A percentile compares a stretch with the other conserved stretches of the same genome.
Conservation (phyloP, 2,797 vertebrate species). For the Columba guinea region DNA sequence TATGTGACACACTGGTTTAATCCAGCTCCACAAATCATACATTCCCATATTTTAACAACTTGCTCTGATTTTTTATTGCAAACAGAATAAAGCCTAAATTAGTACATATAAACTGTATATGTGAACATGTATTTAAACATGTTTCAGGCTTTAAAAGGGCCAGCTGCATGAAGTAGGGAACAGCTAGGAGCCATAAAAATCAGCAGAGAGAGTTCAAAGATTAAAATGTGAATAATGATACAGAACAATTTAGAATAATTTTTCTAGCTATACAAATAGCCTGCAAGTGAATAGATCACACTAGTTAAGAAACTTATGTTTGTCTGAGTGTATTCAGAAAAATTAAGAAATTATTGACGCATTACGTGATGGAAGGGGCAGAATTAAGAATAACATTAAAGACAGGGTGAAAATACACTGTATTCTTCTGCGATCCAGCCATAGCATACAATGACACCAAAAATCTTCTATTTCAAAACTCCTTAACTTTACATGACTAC, state of each 20-base stretch:
- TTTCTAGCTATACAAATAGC: not conserved
- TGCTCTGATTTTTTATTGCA: not conserved
- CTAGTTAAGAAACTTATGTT: not conserved
- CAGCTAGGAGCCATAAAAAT: not conserved
- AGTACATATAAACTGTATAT: not conserved
- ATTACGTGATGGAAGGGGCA: not conserved
- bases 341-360: rapidly evolving
- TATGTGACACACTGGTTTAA: not conserved
- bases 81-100: not conserved
- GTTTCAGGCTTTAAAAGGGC: not conserved
- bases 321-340: not conserved
- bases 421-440: not conserved
- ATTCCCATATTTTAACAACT: not conserved
- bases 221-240: not conserved
- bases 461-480: not conserved
- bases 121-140: not conserved
- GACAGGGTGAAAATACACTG: not conserved
- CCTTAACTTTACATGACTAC: not conserved
- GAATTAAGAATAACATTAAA: not conserved
- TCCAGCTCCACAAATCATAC: not conserved
- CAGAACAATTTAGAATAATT: not conserved
- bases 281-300: not conserved
- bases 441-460: not conserved
- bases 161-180: not conserved
- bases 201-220: not conserved